phyloP scores from a whole-genome alignment of 2,888 invertebrate genomes.

The Amblyteles armatorius region DNA sequence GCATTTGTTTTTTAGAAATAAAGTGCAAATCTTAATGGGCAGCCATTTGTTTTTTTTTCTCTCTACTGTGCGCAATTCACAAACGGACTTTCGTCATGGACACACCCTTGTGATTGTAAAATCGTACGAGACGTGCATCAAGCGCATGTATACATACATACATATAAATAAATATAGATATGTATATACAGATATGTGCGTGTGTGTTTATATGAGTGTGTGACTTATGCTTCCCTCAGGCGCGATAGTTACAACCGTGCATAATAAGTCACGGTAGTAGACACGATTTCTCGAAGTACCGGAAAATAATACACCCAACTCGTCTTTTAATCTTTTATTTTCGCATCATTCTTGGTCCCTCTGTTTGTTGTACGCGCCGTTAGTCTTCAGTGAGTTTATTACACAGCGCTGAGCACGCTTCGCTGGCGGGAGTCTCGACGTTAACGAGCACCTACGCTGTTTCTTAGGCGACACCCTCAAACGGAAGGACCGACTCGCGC shows the following conservation, averaged over 20 bases:
- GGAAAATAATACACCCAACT: constrained; percentile 74
- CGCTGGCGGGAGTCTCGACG: constrained; percentile 56
- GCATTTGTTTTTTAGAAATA: background rate
- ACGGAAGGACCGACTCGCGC: constrained; percentile 48
- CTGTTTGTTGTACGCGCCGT: constrained; percentile 38
- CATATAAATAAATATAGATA: constrained; percentile 17
- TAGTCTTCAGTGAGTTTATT: constrained; percentile 49
- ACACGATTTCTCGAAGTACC: constrained; percentile 76
- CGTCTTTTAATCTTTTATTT: constrained; percentile 47
- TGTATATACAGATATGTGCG: constrained; percentile 37
- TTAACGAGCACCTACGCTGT: constrained; percentile 66
- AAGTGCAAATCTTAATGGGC: background rate
- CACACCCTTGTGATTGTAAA: constrained; percentile 67
- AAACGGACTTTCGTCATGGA: constrained; percentile 64
- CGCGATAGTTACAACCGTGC: constrained; percentile 57
- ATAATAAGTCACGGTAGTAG: constrained; percentile 69
- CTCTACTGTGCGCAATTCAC: constrained; percentile 48
- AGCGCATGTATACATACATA: constrained; percentile 38
- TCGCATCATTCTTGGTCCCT: constrained; percentile 22
- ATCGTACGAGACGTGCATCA: constrained; percentile 39
- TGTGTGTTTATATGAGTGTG: constrained; percentile 62
- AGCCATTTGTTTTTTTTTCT: constrained; percentile 14
- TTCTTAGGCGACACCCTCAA: constrained; percentile 62
- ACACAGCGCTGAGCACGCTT: constrained; percentile 46
- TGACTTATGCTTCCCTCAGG: constrained; percentile 58